Conservation (phyloP, 1,140 invertebrate species). For the Drosophila nannoptera region DNA sequence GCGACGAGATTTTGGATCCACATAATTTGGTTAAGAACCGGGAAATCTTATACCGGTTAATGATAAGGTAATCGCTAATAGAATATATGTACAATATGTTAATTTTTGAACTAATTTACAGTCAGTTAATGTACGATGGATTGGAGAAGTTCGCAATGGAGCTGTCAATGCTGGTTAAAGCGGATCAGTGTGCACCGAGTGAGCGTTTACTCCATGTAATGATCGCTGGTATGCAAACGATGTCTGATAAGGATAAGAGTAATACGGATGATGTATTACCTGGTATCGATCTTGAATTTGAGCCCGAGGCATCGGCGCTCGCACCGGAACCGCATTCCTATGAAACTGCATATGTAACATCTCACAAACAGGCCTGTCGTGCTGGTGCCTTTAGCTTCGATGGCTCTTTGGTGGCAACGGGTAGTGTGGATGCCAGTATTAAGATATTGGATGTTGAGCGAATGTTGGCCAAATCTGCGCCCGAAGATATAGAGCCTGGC, state of each 20-base stretch:
- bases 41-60: conserved; percentile 90
- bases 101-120: conserved; percentile 72
- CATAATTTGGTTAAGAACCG: conserved; percentile 89
- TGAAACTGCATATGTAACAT: conserved; percentile 99
- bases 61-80: conserved; percentile 86
- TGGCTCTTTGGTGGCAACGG: conserved; percentile 98
- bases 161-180: conserved; percentile 88
- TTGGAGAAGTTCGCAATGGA: conserved; percentile 93
- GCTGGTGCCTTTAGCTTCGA: conserved; percentile 96
- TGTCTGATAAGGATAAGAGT: conserved; percentile 85
- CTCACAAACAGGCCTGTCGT: conserved; percentile 97
- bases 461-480: conserved; percentile 96
- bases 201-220: conserved; percentile 93
- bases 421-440: conserved; percentile 98
- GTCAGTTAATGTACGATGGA: conserved; percentile 95
- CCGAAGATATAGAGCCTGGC: conserved; percentile 88
- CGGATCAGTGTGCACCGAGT: conserved; percentile 96
- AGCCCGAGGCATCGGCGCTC: conserved; percentile 92
- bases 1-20: conserved; percentile 84
- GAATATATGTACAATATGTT: conserved; percentile 61
- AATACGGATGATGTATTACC: conserved; percentile 87
- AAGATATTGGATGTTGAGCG: conserved; percentile 98
- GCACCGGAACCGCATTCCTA: conserved; percentile 97
- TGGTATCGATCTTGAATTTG: conserved; percentile 96
- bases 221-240: conserved; percentile 90